Base-by-base conservation (phyloP, 2,797 vertebrate genomes). In the Phylloscopus collybita region DNA sequence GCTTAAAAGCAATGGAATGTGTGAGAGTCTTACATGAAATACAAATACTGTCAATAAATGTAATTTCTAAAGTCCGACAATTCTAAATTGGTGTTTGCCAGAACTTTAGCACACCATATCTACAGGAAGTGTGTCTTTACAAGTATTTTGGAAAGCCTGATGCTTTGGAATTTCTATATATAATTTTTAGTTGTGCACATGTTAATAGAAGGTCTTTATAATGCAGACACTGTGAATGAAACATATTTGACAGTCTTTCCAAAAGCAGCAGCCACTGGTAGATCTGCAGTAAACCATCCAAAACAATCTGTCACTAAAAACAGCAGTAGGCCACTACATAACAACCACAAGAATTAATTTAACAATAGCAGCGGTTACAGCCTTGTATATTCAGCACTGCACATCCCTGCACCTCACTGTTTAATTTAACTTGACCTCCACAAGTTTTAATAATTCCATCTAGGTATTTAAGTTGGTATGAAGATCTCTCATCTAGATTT, bases 271-370 rank as follows among this genome's bases (percentile, higher is more conserved):
- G 92, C 71, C 62, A 94, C 90, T 92, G 74, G 89, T 95, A 94
- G 84, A 78, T 93, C 66, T 93, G 81, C 66, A 94, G 88, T 97
- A 97, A 97, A 90, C 95, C 92, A 95, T 95, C 94, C 92, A 95
- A 95, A 94, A 90, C 94, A 90, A 97, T 94, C 94, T 95, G 93
- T 95, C 90, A 95, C 92, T 95, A 92, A 85, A 95, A 93, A 49
- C 95, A 95, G 94, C 93, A 96, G 93, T 96, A 94, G 90, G 90
- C 88, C 93, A 95, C 94, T 94, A 86, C 90, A 81, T 95, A 95
- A 93, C 93, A 95, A 95, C 95, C 92, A 81, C 95, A 97, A 79
- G 92, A 97, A 95, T 96, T 95, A 97, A 97, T 96, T 86, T 93
- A 94, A 96, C 95, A 95, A 97, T 97, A 95, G 92, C 95, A 91